Base-by-base conservation (phyloP, 2,797 vertebrate species). In the Malurus splendens region DNA sequence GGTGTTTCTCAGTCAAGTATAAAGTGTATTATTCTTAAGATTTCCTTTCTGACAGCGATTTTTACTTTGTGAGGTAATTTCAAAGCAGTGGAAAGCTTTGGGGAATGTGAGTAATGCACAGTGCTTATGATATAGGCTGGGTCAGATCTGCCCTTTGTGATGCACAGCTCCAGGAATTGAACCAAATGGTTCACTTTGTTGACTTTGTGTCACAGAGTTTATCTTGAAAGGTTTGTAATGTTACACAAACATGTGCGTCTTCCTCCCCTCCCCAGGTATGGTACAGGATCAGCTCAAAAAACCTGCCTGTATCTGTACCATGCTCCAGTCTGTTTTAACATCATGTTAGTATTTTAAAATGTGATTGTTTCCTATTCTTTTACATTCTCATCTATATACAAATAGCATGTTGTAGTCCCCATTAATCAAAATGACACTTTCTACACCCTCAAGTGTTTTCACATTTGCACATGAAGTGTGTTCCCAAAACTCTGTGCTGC, bases 401-500 rank as follows among this genome's bases (percentile, higher is more conserved):
- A 65, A 68, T 39, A 92, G 41, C 30, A 41, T 18, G 36, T 82
- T 86, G 54, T 80, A 87, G 61, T 28, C 28, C 22, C 85, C 65
- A 50, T 93, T 90, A 87, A 94, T 94, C 93, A 94, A 82, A 91
- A 55, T 77, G 86, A 82, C 93, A 81, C 72, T 36, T 90, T 77
- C 61, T 91, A 45, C 67, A 93, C 81, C 59, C 86, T 89, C 39
- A 68, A 74, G 65, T 93, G 61, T 92, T 91, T 50, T 56, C 45
- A 30, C 61, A 91, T 92, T 91, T 94, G 82, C 90, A 90, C 89
- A 91, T 86, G 88, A 91, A 92, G 66, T 16, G 3, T 82, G 45
- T 55, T 89, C 59, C 84, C 62, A 66, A 93, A 93, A 82, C 59
- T 55, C 48, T 36, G 42, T 83, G 65, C 78, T 79, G 87, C 64